Evolutionary conservation across 2,888 invertebrate species (phyloP).

Genomic region (Imbricaverruca yamaguchii): DNA sequence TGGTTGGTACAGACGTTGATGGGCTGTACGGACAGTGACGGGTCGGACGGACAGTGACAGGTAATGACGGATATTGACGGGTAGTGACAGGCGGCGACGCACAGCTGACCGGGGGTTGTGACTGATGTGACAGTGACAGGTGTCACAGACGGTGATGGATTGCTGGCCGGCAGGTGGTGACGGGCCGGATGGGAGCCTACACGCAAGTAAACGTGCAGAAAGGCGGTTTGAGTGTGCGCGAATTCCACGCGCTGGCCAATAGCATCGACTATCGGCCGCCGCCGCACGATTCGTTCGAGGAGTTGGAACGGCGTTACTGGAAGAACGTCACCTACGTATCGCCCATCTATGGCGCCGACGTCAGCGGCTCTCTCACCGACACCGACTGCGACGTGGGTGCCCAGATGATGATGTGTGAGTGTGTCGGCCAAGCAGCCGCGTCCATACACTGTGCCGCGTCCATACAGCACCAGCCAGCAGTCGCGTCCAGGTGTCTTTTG

Average conservation of each 20-base stretch:
- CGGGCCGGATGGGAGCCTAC: conserved; percentile 90
- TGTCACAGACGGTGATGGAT: too few species aligned
- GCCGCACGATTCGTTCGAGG: conserved; percentile 73
- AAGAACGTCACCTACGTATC: conserved; percentile 92
- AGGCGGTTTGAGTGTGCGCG: conserved; percentile 78
- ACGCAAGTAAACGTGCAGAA: conserved; percentile 96
- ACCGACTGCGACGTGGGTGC: conserved; percentile 61
- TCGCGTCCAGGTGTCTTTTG: background rate
- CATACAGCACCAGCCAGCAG: background rate
- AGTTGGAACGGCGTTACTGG: conserved; percentile 94
- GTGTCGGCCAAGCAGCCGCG: background rate
- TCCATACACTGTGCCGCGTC: too few species aligned
- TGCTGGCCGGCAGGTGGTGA: conserved; percentile 49
- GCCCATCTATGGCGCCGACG: conserved; percentile 98
- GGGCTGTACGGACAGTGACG: too few species aligned
- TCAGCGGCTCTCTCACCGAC: conserved; percentile 91
- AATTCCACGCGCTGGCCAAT: conserved; percentile 75
- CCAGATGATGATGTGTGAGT: too few species aligned
- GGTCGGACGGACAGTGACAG: too few species aligned
- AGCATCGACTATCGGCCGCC: conserved; percentile 60
- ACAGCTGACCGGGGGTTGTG: too few species aligned
- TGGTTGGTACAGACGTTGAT: too few species aligned
- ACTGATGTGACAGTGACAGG: too few species aligned
- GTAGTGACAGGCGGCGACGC: too few species aligned
- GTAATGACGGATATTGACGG: too few species aligned